Evolutionary conservation across 2,113 vertebrate species (phyloP).

Genomic region (Mixornis gularis): DNA sequence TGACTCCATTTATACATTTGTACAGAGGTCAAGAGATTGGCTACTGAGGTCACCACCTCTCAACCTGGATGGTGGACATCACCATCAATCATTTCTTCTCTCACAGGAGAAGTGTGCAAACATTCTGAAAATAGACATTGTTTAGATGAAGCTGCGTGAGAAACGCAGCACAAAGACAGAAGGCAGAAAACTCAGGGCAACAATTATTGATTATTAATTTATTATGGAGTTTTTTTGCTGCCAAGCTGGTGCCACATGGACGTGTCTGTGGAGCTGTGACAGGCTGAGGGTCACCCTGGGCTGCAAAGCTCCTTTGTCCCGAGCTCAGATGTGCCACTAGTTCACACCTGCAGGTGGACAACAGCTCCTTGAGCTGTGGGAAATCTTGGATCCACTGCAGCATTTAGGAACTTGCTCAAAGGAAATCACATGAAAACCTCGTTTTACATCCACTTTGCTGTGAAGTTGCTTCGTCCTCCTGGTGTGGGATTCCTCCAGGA

Average conservation of each 20-base stretch:
- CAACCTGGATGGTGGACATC: too few species aligned
- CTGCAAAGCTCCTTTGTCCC: background rate
- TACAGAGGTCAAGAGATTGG: too few species aligned
- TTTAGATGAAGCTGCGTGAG: too few species aligned
- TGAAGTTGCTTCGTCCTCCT: background rate
- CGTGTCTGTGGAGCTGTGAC: background rate
- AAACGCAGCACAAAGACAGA: too few species aligned
- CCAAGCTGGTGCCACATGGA: background rate
- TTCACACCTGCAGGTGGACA: background rate
- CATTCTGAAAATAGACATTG: too few species aligned
- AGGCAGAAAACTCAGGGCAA: too few species aligned
- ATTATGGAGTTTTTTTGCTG: background rate
- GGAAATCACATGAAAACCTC: background rate
- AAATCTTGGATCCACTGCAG: background rate
- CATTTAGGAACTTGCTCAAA: background rate
- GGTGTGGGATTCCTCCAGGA: background rate
- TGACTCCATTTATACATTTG: too few species aligned
- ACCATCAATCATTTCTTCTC: too few species aligned
- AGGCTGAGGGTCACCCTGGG: rapidly evolving
- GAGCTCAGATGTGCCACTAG: rapidly evolving
- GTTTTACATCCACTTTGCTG: background rate
- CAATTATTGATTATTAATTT: background rate
- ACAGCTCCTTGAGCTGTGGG: background rate
- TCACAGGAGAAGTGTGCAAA: too few species aligned
- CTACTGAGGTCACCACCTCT: too few species aligned